Conservation (phyloP, 2,113 vertebrate species). For the Pseudopodoces humilis region DNA sequence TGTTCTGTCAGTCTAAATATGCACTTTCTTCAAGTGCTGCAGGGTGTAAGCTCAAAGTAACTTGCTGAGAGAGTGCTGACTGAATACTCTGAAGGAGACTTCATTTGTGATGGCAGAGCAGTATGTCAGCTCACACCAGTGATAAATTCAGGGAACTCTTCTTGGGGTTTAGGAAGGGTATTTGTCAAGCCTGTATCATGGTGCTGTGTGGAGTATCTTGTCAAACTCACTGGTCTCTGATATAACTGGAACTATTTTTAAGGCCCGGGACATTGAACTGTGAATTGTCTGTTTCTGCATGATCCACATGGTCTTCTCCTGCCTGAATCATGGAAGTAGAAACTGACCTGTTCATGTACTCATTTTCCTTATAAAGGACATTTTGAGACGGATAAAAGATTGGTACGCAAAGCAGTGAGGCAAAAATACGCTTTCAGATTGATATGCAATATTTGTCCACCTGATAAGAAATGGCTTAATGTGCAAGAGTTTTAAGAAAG, state of each 20-base stretch:
- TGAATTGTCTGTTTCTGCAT: neutral
- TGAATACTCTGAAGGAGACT: neutral
- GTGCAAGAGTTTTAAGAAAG: neutral
- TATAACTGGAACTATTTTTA: neutral
- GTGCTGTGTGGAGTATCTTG: neutral
- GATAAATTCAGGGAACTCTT: neutral
- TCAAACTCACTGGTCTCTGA: neutral
- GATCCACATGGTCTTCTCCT: neutral
- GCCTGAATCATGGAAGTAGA: neutral
- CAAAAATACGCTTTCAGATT: neutral
- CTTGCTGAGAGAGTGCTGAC: slow-evolving; percentile 19
- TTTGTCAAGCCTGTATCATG: neutral
- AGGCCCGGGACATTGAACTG: neutral
- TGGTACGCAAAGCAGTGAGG: neutral
- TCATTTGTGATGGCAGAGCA: slow-evolving; percentile 3
- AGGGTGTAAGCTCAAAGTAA: neutral
- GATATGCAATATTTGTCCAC: neutral
- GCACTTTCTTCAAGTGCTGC: neutral
- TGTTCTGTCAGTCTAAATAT: slow-evolving; percentile 31
- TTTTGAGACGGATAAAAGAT: neutral
- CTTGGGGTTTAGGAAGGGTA: neutral
- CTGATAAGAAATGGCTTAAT: neutral
- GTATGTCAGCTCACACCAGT: no score
- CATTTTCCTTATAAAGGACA: neutral
- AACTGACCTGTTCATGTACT: neutral